phyloP scores from a whole-genome alignment of 1,140 invertebrate species.

The Hyposmocoma kahamanoa region DNA sequence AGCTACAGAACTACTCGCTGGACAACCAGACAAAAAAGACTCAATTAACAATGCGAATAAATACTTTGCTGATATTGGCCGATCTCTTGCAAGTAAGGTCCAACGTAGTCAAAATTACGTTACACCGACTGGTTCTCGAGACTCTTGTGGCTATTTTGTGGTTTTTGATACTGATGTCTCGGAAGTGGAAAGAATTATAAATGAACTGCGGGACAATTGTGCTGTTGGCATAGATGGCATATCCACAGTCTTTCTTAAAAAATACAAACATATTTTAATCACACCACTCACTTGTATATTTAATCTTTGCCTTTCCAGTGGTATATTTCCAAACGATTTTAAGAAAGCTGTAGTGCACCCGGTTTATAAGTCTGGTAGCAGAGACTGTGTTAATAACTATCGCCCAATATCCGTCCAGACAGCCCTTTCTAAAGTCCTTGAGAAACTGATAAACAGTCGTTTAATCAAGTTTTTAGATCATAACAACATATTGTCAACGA shows the following conservation, averaged over 20 bases:
- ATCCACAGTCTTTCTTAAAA: neutral
- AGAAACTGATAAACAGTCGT: neutral
- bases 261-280: neutral
- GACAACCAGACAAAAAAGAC: neutral
- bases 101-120: neutral
- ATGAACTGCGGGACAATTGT: neutral
- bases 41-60: neutral
- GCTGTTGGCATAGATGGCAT: neutral
- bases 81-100: neutral
- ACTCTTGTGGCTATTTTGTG: neutral
- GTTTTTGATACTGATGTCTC: neutral
- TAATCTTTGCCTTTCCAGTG: neutral
- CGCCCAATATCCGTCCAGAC: neutral
- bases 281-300: neutral
- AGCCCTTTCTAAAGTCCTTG: neutral
- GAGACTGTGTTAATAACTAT: neutral
- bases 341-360: neutral
- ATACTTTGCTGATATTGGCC: neutral
- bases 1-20: neutral
- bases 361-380: neutral
- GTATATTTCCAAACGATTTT: neutral
- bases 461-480: neutral
- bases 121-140: neutral
- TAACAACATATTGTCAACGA: neutral
- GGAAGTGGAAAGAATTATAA: neutral